Evolutionary conservation across 2,888 invertebrate species (phyloP), one percentile per base, ranked within the genome.

Genomic region (Drosophila cracens): DNA sequence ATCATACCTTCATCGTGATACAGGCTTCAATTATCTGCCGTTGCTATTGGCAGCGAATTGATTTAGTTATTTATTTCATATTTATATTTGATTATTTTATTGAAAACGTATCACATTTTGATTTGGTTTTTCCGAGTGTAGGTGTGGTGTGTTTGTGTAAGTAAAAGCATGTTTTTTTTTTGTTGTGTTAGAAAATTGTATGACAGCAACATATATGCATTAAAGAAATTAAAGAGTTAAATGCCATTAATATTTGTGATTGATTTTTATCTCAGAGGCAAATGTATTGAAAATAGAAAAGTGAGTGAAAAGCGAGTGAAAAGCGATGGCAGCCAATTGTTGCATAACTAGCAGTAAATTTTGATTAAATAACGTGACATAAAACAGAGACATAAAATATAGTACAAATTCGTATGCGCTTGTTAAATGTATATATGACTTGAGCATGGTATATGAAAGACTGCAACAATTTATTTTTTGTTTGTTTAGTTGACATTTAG

Each of bases 11-110:
- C 93, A 97, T 96, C 93, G 97, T 96, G 95, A 97, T 96, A 96
- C 97, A 97, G 95, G 97, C 97, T 95, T 97, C 97, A 95, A 97
- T 95, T 95, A 97, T 96, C 97, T 97, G 97, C 97, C 97, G 96
- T 92, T 91, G 91, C 91, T 92, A 90, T 89, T 72, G 86, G 90
- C 95, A 94, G 94, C 94, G 94, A 87, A 82, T 95, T 89, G 79
- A 87, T 87, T 84, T 81, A 75, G 66, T 80, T 81, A 66, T 79
- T 70, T 64, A 52, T 83, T 81, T 78, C 71, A 58, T 71, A 60
- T 53, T 61, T 57, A 66, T 49, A 81, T 82, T 82, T 84, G 25
- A 16, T 58, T 49, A 27, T 60, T 69, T 51, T 51, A 67, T 85
- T 76, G 54, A 68, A 61, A 65, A 95, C 79, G 89, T 88, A 88